phyloP scores from a whole-genome alignment of 2,113 vertebrate genomes.

The Lepisosteus osseus region DNA sequence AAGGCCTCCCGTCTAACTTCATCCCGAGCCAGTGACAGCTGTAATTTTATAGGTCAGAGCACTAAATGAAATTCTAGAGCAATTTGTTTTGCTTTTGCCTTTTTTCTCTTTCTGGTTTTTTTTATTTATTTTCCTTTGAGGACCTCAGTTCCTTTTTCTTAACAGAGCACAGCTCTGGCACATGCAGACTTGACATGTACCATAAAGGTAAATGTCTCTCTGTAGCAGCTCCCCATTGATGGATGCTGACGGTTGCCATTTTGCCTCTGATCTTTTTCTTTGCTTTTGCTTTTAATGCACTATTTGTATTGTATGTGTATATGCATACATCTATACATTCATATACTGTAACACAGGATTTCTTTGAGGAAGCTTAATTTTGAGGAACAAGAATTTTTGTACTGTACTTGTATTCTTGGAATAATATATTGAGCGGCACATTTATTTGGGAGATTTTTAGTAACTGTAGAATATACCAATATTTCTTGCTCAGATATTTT shows the following conservation, averaged over 20 bases:
- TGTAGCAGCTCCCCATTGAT: conserved; percentile 22
- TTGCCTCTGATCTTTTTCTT: conserved; percentile 30
- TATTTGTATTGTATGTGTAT: conserved; percentile 33
- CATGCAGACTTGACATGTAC: conserved; percentile 36
- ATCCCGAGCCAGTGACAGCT: conserved; percentile 32
- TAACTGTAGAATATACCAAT: too few relatives aligned
- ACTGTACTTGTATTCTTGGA: too few relatives aligned
- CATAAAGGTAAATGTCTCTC: conserved; percentile 38
- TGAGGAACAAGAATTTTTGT: too few relatives aligned
- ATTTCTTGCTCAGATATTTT: too few relatives aligned
- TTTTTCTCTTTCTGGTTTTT: conserved; percentile 17
- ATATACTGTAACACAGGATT: too few relatives aligned
- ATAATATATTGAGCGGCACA: too few relatives aligned
- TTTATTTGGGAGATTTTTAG: too few relatives aligned
- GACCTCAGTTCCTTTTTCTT: conserved; percentile 23
- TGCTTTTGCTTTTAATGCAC: conserved; percentile 28
- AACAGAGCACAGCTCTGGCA: conserved; percentile 14
- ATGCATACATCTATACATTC: conserved; percentile 20
- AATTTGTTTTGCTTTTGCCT: conserved; percentile 11
- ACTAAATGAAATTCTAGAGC: conserved; percentile 30
- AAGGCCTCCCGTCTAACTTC: conserved; percentile 42
- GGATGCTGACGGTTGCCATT: conserved; percentile 26
- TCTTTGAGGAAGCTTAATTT: too few relatives aligned
- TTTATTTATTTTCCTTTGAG: conserved; percentile 24
- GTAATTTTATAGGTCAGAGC: conserved; percentile 53